A percentile compares a stretch with the other conserved stretches of the same genome.
phyloP scores from a whole-genome alignment of 2,113 vertebrate genomes.

The Lathamus discolor region DNA sequence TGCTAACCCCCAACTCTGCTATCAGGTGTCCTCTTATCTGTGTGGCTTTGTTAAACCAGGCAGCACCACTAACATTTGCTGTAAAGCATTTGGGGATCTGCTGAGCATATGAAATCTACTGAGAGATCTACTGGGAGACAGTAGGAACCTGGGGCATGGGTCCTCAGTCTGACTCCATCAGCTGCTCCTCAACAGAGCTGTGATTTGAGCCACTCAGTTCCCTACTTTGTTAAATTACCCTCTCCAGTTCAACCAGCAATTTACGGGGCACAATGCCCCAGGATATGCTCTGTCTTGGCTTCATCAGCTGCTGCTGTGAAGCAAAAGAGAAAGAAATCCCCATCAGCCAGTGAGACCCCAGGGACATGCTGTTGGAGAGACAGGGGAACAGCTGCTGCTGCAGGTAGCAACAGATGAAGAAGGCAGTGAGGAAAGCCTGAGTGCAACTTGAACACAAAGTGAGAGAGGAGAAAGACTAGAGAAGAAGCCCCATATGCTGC shows the following conservation, averaged over 20 bases:
- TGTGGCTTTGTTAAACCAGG: not conserved
- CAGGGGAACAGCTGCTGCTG: not conserved
- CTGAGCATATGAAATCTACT: not conserved
- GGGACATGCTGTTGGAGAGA: not conserved
- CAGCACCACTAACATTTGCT: not conserved
- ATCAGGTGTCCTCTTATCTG: not conserved
- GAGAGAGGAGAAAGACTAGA: not conserved
- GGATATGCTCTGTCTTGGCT: not conserved
- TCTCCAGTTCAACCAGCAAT: not conserved
- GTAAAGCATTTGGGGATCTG: not conserved
- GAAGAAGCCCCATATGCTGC: not conserved
- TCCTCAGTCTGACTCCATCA: not conserved
- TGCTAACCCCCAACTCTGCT: not conserved
- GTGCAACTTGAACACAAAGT: not conserved
- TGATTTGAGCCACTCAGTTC: not conserved
- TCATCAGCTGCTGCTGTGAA: not conserved
- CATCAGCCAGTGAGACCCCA: not conserved
- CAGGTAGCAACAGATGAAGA: not conserved
- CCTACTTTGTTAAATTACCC: not conserved
- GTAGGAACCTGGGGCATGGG: not conserved
- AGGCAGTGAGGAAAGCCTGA: not conserved
- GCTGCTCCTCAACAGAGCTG: not conserved
- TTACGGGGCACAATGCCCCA: not conserved
- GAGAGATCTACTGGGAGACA: not conserved
- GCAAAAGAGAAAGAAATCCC: not conserved